phyloP scores from a whole-genome alignment of 2,113 vertebrate genomes.

The Pangasianodon gigas region DNA sequence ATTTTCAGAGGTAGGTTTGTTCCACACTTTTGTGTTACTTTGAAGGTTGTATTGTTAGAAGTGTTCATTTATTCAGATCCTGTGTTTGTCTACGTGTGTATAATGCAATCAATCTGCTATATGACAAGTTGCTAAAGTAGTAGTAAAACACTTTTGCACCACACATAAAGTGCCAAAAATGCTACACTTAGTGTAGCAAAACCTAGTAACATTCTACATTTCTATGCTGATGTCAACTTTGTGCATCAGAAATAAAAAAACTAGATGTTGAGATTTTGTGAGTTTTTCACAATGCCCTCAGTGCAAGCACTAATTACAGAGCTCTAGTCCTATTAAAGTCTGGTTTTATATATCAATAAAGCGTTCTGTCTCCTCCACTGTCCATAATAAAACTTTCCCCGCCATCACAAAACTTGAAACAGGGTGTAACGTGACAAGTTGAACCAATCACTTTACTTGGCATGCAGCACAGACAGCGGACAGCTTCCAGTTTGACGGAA shows the following conservation, averaged over 20 bases:
- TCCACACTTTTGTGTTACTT: constrained; percentile 6
- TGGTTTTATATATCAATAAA: too few species aligned
- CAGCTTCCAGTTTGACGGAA: not conserved
- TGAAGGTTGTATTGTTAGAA: constrained; percentile 28
- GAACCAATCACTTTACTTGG: not conserved
- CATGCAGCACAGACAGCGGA: not conserved
- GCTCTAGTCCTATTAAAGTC: not conserved
- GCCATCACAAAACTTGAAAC: not conserved
- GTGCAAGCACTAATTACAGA: not conserved
- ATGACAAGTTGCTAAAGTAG: not conserved
- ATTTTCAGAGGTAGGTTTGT: not conserved
- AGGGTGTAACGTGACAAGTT: not conserved
- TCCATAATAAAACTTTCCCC: not conserved
- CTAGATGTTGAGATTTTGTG: too few species aligned
- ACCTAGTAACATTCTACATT: not conserved
- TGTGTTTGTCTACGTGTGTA: not conserved
- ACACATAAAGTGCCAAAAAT: not conserved
- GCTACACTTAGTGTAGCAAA: not conserved
- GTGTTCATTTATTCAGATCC: constrained; percentile 5
- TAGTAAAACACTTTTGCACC: too few species aligned
- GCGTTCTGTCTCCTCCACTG: too few species aligned
- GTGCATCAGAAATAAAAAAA: too few species aligned
- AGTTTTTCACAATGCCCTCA: too few species aligned
- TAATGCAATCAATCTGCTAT: not conserved
- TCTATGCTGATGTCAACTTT: not conserved